Conservation (phyloP, 2,113 vertebrate genomes). For the Zingel zingel region DNA sequence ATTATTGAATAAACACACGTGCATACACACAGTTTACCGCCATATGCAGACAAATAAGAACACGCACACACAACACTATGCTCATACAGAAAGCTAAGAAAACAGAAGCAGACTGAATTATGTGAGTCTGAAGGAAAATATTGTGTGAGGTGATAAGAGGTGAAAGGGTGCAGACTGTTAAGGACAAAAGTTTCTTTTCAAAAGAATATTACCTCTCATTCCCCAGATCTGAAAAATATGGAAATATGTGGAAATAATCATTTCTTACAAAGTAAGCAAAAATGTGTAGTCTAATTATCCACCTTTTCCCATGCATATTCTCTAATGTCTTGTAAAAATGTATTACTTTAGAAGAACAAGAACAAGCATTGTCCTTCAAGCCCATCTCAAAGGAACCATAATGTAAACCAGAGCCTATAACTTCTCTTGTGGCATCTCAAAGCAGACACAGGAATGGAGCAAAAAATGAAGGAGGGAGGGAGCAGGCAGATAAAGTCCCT, state of each 20-base stretch:
- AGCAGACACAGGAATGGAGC: conserved; percentile 69
- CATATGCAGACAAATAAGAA: conserved; percentile 52
- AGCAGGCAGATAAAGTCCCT: conserved; percentile 68
- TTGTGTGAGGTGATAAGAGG: conserved; percentile 29
- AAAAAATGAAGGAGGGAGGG: conserved; percentile 18
- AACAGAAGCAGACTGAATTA: conserved; percentile 46
- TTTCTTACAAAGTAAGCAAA: conserved; percentile 38
- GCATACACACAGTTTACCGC: conserved; percentile 13
- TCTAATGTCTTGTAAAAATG: conserved; percentile 53
- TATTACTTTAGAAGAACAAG: conserved; percentile 71
- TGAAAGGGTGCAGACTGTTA: conserved; percentile 11
- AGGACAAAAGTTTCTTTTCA: conserved; percentile 34
- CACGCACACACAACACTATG: conserved; percentile 16
- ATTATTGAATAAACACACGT: conserved; percentile 72
- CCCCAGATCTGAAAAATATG: conserved; percentile 7
- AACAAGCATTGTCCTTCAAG: conserved; percentile 74
- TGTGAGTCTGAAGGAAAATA: conserved; percentile 38
- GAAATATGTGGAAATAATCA: conserved; percentile 45
- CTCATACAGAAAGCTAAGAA: conserved; percentile 40
- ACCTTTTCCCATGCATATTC: conserved; percentile 18
- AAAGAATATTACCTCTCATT: conserved; percentile 32
- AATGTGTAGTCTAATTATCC: conserved; percentile 2
- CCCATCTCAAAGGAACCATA: conserved; percentile 75
- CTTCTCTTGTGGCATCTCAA: conserved; percentile 81
- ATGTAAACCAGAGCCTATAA: conserved; percentile 84